phyloP scores from a whole-genome alignment of 2,888 invertebrate species.

The Eumerus sabulonum region DNA sequence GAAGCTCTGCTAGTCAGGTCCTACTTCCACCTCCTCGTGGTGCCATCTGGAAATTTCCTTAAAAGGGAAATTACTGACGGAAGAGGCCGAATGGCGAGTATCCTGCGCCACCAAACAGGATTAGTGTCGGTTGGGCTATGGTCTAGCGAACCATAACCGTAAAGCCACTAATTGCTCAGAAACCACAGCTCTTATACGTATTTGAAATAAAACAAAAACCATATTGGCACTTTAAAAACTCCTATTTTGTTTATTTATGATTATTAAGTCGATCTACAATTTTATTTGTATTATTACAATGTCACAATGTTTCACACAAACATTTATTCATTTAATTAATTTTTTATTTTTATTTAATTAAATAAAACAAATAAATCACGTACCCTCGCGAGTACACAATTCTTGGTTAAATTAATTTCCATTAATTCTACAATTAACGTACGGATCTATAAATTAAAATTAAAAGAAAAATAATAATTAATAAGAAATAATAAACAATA shows the following conservation, averaged over 20 bases:
- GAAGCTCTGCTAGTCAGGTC: too few species aligned
- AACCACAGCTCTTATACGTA: too few species aligned
- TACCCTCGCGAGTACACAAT: slow-evolving; percentile 9
- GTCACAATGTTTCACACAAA: slow-evolving; percentile 48
- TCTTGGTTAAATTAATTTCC: slow-evolving; percentile 50
- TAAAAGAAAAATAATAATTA: slow-evolving; percentile 38
- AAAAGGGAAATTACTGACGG: too few species aligned
- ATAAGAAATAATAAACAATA: slow-evolving; percentile 11
- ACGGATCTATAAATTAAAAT: slow-evolving; percentile 48
- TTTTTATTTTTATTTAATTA: slow-evolving; percentile 25
- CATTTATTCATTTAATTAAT: slow-evolving; percentile 40
- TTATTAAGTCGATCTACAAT: slow-evolving; percentile 51
- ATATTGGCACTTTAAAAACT: slow-evolving; percentile 61
- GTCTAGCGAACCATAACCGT: too few species aligned
- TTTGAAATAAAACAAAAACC: not conserved
- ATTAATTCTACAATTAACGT: slow-evolving; percentile 49
- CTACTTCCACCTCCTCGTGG: too few species aligned
- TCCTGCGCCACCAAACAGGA: too few species aligned
- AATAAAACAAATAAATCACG: slow-evolving; percentile 52
- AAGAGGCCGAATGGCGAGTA: too few species aligned
- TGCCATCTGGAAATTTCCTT: too few species aligned
- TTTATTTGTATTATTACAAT: slow-evolving; percentile 40
- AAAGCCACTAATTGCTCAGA: too few species aligned
- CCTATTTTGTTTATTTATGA: slow-evolving; percentile 43
- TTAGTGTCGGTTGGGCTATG: too few species aligned